These are phyloP conservation scores for Cecidostiba fungosa DNA, from an alignment of 2,888 invertebrate species.

Conservation along the genomic window DNA sequence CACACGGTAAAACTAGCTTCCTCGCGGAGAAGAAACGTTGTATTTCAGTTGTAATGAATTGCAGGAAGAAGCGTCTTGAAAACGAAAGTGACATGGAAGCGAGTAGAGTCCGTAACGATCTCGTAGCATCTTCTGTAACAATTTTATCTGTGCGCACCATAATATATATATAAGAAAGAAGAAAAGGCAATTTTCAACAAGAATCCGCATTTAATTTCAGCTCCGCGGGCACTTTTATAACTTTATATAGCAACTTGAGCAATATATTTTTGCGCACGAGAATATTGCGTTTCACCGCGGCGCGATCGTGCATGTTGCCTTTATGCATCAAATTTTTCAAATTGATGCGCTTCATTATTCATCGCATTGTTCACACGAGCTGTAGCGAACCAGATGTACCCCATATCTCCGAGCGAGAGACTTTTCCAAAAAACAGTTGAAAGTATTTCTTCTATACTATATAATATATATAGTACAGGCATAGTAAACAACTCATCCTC, in stretches of 20 bases:
- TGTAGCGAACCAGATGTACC: not conserved
- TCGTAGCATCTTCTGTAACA: not conserved
- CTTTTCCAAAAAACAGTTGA: not conserved
- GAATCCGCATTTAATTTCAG: not conserved
- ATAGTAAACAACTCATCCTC: not conserved
- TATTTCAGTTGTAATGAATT: constrained; percentile 33
- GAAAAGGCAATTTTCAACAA: not conserved
- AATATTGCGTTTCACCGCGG: not conserved
- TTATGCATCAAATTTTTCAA: not conserved
- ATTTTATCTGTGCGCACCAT: not conserved
- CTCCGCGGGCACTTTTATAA: not conserved
- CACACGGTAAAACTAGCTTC: constrained; percentile 22
- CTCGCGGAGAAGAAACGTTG: not conserved
- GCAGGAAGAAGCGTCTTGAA: constrained; percentile 20
- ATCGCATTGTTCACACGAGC: not conserved
- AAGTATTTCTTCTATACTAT: not conserved
- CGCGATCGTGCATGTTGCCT: not conserved
- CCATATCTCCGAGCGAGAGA: not conserved
- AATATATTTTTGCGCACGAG: not conserved
- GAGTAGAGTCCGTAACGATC: not conserved
- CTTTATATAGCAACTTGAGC: not conserved
- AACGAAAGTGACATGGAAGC: constrained; percentile 37
- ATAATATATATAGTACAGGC: not conserved
- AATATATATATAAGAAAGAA: not conserved
- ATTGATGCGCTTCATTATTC: not conserved